These are phyloP conservation scores for Eudasyphora cyanicolor DNA, from an alignment of 2,888 invertebrate species.

Conservation along the genomic window DNA sequence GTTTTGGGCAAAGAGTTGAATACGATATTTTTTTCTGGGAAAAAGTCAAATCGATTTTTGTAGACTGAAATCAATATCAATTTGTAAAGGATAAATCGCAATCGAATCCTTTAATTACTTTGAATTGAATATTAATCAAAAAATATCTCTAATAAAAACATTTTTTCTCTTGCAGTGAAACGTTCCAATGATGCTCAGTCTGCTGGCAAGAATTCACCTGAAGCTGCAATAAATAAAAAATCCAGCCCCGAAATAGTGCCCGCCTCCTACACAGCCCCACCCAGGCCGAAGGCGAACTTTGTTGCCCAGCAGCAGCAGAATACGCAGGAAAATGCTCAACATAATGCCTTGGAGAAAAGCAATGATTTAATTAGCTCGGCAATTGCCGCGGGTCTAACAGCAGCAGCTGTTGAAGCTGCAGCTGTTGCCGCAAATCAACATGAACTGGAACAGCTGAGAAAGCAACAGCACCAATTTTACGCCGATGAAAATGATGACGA, in stretches of 20 bases:
- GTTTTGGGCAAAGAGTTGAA: no score
- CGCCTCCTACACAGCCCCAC: conserved; percentile 73
- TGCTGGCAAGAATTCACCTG: conserved; percentile 52
- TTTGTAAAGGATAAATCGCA: no score
- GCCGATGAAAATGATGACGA: conserved; percentile 68
- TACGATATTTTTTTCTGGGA: no score
- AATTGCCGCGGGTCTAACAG: conserved; percentile 68
- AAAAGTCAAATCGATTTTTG: no score
- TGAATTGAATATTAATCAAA: no score
- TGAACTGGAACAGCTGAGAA: conserved; percentile 68
- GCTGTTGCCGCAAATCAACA: conserved; percentile 72
- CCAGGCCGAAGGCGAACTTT: conserved; percentile 60
- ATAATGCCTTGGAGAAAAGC: conserved; percentile 57
- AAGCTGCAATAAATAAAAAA: conserved; percentile 71
- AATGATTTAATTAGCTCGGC: conserved; percentile 72
- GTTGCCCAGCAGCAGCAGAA: conserved; percentile 32
- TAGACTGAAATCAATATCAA: no score
- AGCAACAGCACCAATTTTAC: conserved; percentile 63
- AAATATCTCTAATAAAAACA: background rate
- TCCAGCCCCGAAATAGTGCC: conserved; percentile 77
- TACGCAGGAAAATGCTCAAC: conserved; percentile 41
- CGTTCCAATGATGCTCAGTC: conserved; percentile 67
- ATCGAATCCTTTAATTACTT: no score
- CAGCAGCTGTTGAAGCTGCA: conserved; percentile 73
- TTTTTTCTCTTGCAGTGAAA: conserved; percentile 68